Base-by-base conservation (phyloP, 1,140 invertebrate species). In the Platyscapa corneri region DNA sequence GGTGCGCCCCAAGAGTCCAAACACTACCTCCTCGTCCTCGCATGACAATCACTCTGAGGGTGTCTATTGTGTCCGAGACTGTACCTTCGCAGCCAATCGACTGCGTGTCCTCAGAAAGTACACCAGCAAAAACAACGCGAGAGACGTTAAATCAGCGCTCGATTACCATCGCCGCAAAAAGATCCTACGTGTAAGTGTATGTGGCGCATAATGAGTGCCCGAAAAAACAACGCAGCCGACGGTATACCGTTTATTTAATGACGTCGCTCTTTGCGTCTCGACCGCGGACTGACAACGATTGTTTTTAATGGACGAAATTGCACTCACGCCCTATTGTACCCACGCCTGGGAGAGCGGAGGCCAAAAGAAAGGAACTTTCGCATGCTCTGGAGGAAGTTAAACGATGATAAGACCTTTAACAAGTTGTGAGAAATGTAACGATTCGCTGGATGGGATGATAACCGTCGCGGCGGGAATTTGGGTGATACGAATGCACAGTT, bases 211-310 rank as follows among this genome's bases (percentile, higher is more conserved):
- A 46, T 18, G 80, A 82, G 80, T 18, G 30, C 30, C 42, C 30
- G 30, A 56, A 82, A 42, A 83, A 75, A 46, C 49, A 2, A 23
- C 8, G 18, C 18, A 12, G 42, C 49, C 49, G 70, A 75, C 64
- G 49, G 70, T 30, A 83, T 83, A 83, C 70, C 81, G 81, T 75
- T 75, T 83, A 64, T 64, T 83, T 76, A 83, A 83, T 75, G 81
- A 75, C 56, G 81, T 3, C 30, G 70, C 53, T 32, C 42, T 49
- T 49, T 56, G 30, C 64, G n/a, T 18, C 46, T 49, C 16, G 42
- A 18, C 34, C 23, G 14, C 56, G 6, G 23, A 7, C 8, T 20
- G 8, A 37, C 7, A 18, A 10, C 77, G 34, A 64, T 79, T 79
- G 77, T 64, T 56, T 53, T 78, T 37, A 34, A 34, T 37, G 46